phyloP scores from a whole-genome alignment of 2,797 vertebrate genomes.

The Protosalanx chinensis region DNA sequence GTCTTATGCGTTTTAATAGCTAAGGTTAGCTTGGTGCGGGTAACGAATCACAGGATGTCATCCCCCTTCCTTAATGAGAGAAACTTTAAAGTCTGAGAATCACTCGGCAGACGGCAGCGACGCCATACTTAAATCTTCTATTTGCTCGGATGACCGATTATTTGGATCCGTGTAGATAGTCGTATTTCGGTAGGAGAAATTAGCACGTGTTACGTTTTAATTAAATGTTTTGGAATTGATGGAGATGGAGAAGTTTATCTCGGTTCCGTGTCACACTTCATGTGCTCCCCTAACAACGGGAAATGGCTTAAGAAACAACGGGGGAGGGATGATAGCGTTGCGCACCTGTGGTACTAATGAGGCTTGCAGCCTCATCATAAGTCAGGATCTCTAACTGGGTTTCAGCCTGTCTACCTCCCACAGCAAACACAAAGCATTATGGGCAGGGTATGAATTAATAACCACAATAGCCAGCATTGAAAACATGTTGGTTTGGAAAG shows the following conservation, averaged over 20 bases:
- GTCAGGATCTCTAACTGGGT: constrained; percentile 44
- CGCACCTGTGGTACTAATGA: constrained; percentile 66
- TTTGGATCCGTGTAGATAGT: constrained; percentile 29
- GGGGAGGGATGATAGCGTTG: constrained; percentile 40
- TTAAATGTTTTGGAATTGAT: not conserved
- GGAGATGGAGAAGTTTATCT: constrained; percentile 9
- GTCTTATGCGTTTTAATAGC: constrained; percentile 74
- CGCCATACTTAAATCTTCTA: constrained; percentile 56
- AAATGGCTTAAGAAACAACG: constrained; percentile 40
- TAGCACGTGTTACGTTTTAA: not conserved
- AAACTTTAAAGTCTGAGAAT: constrained; percentile 54
- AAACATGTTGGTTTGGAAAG: not conserved
- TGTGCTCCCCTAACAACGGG: constrained; percentile 29
- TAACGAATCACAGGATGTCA: constrained; percentile 72
- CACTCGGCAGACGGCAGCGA: constrained; percentile 37
- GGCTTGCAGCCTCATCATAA: constrained; percentile 40
- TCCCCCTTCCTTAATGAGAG: constrained; percentile 68
- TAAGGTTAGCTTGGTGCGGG: constrained; percentile 59
- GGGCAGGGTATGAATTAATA: not conserved
- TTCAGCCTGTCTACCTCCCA: constrained; percentile 35
- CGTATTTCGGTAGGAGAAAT: not conserved
- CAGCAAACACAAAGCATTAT: constrained; percentile 24
- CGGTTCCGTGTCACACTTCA: constrained; percentile 20
- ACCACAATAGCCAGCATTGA: not conserved
- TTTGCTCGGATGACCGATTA: constrained; percentile 60